A percentile compares a stretch with the other conserved stretches of the same genome.
Evolutionary conservation across 2,797 vertebrate species (phyloP).

Genomic region (Lerista edwardsae): DNA sequence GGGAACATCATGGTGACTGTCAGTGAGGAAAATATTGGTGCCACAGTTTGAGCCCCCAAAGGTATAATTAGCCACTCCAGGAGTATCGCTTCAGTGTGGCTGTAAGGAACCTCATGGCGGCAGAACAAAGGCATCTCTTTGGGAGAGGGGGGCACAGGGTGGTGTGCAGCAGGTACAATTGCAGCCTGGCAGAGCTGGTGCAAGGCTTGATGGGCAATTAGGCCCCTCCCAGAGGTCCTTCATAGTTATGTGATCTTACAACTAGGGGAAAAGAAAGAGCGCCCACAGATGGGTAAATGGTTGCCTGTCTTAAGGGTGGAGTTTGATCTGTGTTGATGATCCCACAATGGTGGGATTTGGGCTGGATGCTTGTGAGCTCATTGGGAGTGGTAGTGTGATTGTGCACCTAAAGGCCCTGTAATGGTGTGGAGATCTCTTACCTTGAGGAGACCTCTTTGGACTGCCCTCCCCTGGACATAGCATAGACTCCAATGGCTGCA

Average conservation of each 20-base stretch:
- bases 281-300: background rate
- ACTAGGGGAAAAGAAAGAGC: background rate
- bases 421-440: too few species aligned
- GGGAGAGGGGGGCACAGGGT: background rate
- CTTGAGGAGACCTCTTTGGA: too few species aligned
- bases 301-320: background rate
- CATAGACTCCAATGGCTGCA: too few species aligned
- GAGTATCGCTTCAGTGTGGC: background rate
- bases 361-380: too few species aligned
- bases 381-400: too few species aligned
- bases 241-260: background rate
- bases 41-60: background rate
- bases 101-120: background rate
- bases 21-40: background rate
- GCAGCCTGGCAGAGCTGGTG: background rate
- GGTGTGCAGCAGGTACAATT: too few species aligned
- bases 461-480: too few species aligned
- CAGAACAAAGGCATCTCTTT: background rate
- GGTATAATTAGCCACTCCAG: slow-evolving; percentile 1
- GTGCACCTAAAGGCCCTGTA: too few species aligned
- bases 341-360: too few species aligned
- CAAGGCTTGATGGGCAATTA: background rate
- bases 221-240: background rate
- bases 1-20: background rate
- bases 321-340: too few species aligned